Percentiles rank a stretch among this genome's conserved stretches.
Evolutionary conservation across 2,797 vertebrate genomes (phyloP).

Genomic region (Micrastur ruficollis): DNA sequence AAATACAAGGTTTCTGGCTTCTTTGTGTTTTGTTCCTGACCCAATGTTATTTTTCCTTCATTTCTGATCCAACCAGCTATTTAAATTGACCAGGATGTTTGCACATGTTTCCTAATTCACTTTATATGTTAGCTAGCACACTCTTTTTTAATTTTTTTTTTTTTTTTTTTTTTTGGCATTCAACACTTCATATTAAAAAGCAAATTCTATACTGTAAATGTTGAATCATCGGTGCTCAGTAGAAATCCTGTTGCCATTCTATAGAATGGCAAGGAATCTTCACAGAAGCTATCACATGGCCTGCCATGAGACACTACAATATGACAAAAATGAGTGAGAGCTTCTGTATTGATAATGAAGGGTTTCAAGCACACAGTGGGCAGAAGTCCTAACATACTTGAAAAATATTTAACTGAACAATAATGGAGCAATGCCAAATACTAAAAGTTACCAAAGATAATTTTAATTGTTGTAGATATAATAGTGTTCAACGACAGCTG

Average conservation of each 20-base stretch:
- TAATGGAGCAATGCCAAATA: conserved; percentile 79
- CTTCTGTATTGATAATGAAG: conserved; percentile 68
- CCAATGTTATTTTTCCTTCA: conserved; percentile 57
- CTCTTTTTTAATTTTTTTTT: not conserved
- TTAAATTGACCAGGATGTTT: conserved; percentile 63
- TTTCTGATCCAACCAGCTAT: conserved; percentile 55
- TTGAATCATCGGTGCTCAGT: not conserved
- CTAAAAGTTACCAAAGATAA: conserved; percentile 82
- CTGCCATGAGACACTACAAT: conserved; percentile 31
- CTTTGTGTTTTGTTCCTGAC: conserved; percentile 43
- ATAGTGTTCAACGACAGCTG: conserved; percentile 82
- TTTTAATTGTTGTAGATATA: conserved; percentile 84
- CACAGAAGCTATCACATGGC: not conserved
- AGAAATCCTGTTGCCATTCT: not conserved
- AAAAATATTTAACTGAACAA: conserved; percentile 85
- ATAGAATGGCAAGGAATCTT: not conserved
- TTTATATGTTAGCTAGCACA: not conserved
- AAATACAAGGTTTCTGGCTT: conserved; percentile 31
- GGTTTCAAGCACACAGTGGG: conserved; percentile 70
- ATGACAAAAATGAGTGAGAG: conserved; percentile 58
- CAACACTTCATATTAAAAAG: not conserved
- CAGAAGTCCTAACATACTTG: conserved; percentile 80
- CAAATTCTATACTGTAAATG: not conserved
- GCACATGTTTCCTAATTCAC: conserved; percentile 26
- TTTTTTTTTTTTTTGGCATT: not conserved